Conservation (phyloP, 2,113 vertebrate genomes). For the Lagopus muta region DNA sequence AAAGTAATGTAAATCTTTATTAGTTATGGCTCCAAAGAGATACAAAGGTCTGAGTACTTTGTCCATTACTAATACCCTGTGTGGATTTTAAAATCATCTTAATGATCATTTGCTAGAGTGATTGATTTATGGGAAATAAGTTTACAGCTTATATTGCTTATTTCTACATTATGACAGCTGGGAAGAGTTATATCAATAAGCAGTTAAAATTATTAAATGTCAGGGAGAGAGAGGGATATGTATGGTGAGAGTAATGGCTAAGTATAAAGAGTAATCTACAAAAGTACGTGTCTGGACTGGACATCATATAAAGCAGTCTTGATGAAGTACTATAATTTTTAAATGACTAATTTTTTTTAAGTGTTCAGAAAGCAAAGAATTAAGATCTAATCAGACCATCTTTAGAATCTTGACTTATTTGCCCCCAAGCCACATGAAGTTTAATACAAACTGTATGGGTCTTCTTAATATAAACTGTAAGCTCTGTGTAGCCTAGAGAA, state of each 20-base stretch:
- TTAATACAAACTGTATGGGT: background rate
- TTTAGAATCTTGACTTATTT: background rate
- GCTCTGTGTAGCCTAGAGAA: background rate
- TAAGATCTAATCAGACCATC: background rate
- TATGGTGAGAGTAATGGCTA: background rate
- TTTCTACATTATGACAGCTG: background rate
- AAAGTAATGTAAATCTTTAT: constrained; percentile 9
- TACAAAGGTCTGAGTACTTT: background rate
- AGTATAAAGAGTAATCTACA: background rate
- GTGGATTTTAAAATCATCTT: background rate
- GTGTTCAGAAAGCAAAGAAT: background rate
- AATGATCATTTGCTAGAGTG: background rate
- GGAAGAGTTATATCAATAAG: background rate
- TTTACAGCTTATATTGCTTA: background rate
- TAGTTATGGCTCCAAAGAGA: background rate
- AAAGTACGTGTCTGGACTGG: background rate
- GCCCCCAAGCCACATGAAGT: background rate
- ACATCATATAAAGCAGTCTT: background rate
- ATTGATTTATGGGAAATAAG: background rate
- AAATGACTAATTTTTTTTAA: background rate
- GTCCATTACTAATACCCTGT: background rate
- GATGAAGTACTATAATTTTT: background rate
- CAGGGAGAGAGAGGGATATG: background rate
- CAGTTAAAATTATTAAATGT: background rate
- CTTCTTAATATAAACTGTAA: background rate